Conservation (phyloP, 2,888 invertebrate genomes). For the Limnephilus marmoratus region DNA sequence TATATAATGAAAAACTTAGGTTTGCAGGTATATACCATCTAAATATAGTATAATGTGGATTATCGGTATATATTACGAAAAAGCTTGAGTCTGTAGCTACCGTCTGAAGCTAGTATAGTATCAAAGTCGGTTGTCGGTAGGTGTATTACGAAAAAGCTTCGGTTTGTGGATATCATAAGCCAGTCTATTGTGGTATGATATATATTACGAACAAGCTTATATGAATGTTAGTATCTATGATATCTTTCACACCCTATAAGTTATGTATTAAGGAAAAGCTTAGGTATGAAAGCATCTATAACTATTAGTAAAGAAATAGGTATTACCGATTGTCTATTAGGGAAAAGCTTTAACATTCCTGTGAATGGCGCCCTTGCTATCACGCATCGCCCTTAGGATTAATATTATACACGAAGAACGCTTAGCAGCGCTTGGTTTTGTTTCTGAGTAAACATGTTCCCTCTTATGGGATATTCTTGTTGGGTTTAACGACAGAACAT, state of each 20-base stretch:
- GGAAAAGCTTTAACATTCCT: background rate
- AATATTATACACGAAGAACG: conserved; percentile 6
- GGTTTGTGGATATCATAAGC: too few species aligned
- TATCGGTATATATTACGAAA: too few species aligned
- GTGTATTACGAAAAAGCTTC: too few species aligned
- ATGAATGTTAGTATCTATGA: too few species aligned
- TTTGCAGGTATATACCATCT: too few species aligned
- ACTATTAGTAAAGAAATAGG: background rate
- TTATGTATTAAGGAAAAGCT: background rate
- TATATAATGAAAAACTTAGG: too few species aligned
- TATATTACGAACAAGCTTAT: too few species aligned
- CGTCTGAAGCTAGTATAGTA: too few species aligned
- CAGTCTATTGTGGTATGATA: too few species aligned
- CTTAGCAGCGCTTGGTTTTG: background rate
- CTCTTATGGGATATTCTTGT: conserved; percentile 34
- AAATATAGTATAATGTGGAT: too few species aligned
- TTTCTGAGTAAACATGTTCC: conserved; percentile 14
- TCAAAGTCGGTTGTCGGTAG: too few species aligned
- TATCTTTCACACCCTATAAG: background rate
- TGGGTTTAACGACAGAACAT: conserved; percentile 26
- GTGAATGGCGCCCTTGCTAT: background rate
- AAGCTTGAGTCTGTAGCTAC: too few species aligned
- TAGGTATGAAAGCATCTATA: background rate
- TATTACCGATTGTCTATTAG: background rate
- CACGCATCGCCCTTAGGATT: conserved; percentile 8